Conservation (phyloP, 2,888 invertebrate species). For the Drosophila leonis region DNA sequence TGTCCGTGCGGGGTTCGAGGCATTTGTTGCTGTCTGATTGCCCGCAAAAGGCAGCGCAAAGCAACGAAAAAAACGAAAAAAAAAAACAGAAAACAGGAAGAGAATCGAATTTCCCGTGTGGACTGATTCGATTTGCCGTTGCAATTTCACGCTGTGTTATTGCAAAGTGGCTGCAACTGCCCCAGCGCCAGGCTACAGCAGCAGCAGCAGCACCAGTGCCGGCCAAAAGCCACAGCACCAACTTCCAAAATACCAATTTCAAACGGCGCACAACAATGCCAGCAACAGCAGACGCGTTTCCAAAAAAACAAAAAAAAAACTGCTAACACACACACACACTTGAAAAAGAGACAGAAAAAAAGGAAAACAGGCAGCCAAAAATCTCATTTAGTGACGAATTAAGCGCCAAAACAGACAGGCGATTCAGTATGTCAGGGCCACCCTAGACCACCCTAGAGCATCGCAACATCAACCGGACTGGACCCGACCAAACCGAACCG, state of each 20-base stretch:
- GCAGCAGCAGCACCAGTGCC: slow-evolving; percentile 11
- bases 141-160: slow-evolving; percentile 85
- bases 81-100: slow-evolving; percentile 28
- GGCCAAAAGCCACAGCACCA: slow-evolving; percentile 41
- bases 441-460: slow-evolving; percentile 27
- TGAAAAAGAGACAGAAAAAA: slow-evolving; percentile 41
- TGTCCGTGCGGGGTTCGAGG: slow-evolving; percentile 28
- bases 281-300: slow-evolving; percentile 26
- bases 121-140: slow-evolving; percentile 85
- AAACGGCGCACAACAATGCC: slow-evolving; percentile 40
- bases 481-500: slow-evolving; percentile 5
- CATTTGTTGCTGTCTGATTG: slow-evolving; percentile 81
- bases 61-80: slow-evolving; percentile 15
- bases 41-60: slow-evolving; percentile 69
- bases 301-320: slow-evolving; percentile 19
- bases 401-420: slow-evolving; percentile 82
- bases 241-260: slow-evolving; percentile 58
- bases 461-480: background rate
- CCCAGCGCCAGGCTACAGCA: slow-evolving; percentile 20
- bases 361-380: slow-evolving; percentile 54
- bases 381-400: slow-evolving; percentile 84
- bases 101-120: slow-evolving; percentile 84
- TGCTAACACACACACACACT: slow-evolving; percentile 1
- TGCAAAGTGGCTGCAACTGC: slow-evolving; percentile 82
- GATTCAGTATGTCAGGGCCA: slow-evolving; percentile 71